These are phyloP conservation scores for Amiota minor DNA, from an alignment of 2,888 invertebrate species.

Conservation along the genomic window DNA sequence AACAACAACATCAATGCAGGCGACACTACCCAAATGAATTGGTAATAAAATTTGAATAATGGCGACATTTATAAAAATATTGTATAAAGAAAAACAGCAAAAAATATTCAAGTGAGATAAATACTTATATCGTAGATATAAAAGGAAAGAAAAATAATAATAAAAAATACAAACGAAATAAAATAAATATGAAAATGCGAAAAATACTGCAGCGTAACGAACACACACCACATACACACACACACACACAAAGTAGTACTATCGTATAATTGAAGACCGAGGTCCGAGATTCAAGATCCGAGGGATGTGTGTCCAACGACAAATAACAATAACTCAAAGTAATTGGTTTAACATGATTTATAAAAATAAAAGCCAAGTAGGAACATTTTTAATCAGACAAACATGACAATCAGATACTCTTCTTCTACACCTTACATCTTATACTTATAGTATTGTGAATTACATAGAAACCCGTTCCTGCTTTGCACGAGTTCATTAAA, in stretches of 20 bases:
- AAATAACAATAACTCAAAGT: constrained; percentile 55
- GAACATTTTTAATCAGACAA: too few relatives aligned
- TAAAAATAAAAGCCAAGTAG: constrained; percentile 38
- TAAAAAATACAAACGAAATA: constrained; percentile 36
- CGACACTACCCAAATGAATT: constrained; percentile 52
- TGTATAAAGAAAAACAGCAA: not conserved
- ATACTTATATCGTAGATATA: constrained; percentile 50
- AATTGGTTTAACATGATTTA: constrained; percentile 65
- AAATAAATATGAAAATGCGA: not conserved
- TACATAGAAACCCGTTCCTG: too few relatives aligned
- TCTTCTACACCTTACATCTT: too few relatives aligned
- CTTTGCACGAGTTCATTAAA: too few relatives aligned
- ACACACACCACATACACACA: too few relatives aligned
- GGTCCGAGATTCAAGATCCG: not conserved
- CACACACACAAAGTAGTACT: too few relatives aligned
- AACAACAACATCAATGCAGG: not conserved
- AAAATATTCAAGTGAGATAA: constrained; percentile 63
- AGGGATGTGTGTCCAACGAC: constrained; percentile 29
- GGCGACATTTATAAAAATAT: constrained; percentile 52
- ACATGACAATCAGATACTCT: too few relatives aligned
- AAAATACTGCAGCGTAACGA: constrained; percentile 9
- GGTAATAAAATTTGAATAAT: constrained; percentile 67
- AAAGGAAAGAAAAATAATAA: constrained; percentile 62
- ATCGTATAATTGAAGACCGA: not conserved
- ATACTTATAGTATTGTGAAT: too few relatives aligned